Conservation (phyloP, 53 echinoderm and acorn worm species). For the Astropecten irregularis region DNA sequence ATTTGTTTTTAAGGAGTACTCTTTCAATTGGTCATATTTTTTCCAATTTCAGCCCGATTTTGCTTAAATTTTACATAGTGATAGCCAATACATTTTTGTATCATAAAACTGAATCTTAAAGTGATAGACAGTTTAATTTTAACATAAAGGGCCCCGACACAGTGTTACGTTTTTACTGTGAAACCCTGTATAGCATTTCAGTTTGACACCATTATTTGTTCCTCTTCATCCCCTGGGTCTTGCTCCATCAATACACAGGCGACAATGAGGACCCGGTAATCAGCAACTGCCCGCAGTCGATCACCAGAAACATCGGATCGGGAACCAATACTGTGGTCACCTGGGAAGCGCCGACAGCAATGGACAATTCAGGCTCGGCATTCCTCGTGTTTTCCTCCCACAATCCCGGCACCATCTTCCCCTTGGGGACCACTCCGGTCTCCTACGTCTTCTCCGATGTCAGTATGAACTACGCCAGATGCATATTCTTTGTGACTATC, state of each 20-base stretch:
- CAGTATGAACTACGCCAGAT: slow-evolving; percentile 26
- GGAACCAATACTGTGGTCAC: slow-evolving; percentile 34
- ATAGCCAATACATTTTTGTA: no score
- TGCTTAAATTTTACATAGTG: no score
- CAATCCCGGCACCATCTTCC: not conserved
- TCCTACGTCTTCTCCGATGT: slow-evolving; percentile 41
- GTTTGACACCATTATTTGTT: no score
- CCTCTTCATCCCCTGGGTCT: no score
- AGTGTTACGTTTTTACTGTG: no score
- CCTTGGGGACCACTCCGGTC: slow-evolving; percentile 28
- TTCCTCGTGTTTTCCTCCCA: not conserved
- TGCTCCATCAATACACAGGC: slow-evolving; percentile 45
- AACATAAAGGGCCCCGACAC: no score
- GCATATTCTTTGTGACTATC: slow-evolving; percentile 50
- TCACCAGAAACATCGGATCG: slow-evolving; percentile 31
- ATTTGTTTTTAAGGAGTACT: no score
- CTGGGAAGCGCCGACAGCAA: slow-evolving; percentile 52
- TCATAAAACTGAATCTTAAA: no score
- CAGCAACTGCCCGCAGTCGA: slow-evolving; percentile 58
- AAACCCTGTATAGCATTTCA: no score
- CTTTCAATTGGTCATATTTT: no score
- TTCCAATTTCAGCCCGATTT: no score
- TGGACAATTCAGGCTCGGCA: slow-evolving; percentile 45
- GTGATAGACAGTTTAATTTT: no score
- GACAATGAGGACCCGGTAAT: slow-evolving; percentile 55